A percentile compares a stretch with the other conserved stretches of the same genome.
phyloP scores from a whole-genome alignment of 2,888 invertebrate species.

The Ellobium chinense region DNA sequence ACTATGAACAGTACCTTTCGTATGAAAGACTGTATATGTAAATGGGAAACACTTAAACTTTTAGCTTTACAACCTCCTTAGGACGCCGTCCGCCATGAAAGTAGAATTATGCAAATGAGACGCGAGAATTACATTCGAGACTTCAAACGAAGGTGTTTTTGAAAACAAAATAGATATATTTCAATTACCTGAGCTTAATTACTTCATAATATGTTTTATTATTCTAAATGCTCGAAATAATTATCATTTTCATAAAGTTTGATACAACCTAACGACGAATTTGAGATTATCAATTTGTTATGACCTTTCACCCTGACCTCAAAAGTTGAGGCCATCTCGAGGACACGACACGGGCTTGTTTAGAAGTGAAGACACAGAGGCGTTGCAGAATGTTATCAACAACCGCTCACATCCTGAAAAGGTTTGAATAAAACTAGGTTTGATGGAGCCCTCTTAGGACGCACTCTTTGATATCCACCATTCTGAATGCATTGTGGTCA shows the following conservation, averaged over 20 bases:
- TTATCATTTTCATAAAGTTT: neutral
- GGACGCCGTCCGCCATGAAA: conserved; percentile 44
- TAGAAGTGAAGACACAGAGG: neutral
- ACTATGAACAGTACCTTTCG: no score
- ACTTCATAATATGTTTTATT: no score
- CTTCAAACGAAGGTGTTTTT: no score
- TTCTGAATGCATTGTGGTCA: no score
- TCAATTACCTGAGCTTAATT: no score
- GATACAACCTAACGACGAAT: no score
- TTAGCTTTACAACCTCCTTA: neutral
- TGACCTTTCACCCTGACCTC: conserved; percentile 45
- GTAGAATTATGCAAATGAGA: conserved; percentile 43
- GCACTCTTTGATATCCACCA: no score
- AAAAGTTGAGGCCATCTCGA: neutral
- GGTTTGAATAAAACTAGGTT: no score
- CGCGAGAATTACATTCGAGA: conserved; percentile 22
- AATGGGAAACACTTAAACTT: neutral
- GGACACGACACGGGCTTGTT: neutral
- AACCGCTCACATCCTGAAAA: conserved; percentile 16
- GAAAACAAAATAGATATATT: no score
- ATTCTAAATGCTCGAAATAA: neutral
- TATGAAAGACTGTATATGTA: no score
- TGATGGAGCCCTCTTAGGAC: no score
- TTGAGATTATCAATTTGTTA: conserved; percentile 22
- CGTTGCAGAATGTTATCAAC: conserved; percentile 46